Conservation (phyloP, 2,888 invertebrate genomes). For the Antheraea assamensis region DNA sequence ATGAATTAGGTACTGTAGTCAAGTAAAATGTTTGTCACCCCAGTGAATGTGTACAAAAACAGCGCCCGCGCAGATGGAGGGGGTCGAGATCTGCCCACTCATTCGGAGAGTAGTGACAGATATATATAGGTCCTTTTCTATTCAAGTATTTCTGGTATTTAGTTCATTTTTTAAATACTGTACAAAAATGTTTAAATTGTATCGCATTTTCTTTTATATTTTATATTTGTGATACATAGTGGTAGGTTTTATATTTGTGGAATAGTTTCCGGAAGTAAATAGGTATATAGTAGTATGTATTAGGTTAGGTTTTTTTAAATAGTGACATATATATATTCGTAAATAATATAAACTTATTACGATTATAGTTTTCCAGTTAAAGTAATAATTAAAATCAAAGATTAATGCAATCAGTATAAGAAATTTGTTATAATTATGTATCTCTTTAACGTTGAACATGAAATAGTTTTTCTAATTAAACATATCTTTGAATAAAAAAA, state of each 20-base stretch:
- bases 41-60: conserved; percentile 61
- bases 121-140: conserved; percentile 65
- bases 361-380: neutral
- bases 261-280: neutral
- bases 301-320: neutral
- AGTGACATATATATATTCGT: no score
- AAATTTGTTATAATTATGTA: neutral
- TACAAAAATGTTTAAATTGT: neutral
- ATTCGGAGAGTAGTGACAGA: conserved; percentile 49
- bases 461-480: neutral
- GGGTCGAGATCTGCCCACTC: conserved; percentile 72
- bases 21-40: conserved; percentile 64
- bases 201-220: conserved; percentile 8
- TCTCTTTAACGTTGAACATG: neutral
- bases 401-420: no score
- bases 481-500: no score
- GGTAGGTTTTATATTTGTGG: no score
- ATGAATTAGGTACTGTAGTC: neutral
- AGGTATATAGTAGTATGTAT: neutral
- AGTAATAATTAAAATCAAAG: neutral
- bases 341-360: no score
- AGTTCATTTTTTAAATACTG: conserved; percentile 21
- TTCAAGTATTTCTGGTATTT: conserved; percentile 47
- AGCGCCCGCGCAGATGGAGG: conserved; percentile 69
- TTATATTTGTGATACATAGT: neutral